Evolutionary conservation across 1,140 invertebrate genomes (phyloP).

Genomic region (Zophobas atratus): DNA sequence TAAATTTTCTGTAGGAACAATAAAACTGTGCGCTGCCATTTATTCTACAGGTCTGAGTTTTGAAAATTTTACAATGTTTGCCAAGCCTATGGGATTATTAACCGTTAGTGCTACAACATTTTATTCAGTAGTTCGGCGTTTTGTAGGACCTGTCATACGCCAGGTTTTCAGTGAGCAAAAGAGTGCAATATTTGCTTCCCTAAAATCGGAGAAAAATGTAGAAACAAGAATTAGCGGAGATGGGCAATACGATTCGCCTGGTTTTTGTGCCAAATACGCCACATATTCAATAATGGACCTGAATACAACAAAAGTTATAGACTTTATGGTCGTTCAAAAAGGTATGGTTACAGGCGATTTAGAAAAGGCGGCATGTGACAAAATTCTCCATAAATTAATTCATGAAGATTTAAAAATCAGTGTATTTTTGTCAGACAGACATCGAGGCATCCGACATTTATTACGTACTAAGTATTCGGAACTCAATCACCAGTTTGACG

Average conservation of each 20-base stretch:
- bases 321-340: neutral
- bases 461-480: neutral
- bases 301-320: neutral
- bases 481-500: neutral
- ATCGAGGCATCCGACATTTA: neutral
- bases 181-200: no score
- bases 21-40: no score
- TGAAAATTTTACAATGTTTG: no score
- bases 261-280: constrained; percentile 1
- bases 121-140: no score
- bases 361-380: neutral
- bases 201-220: no score
- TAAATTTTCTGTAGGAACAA: no score
- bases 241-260: constrained; percentile 1
- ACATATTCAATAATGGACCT: constrained; percentile 1
- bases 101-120: no score
- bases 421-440: neutral
- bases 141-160: no score
- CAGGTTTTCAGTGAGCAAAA: no score
- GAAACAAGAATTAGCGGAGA: neutral
- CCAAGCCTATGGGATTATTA: no score
- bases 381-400: neutral
- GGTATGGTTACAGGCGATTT: constrained; percentile 1
- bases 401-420: neutral
- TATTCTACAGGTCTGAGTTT: no score